These are phyloP conservation scores for Gasteruption jaculator DNA, from an alignment of 2,888 invertebrate genomes.

Conservation along the genomic window DNA sequence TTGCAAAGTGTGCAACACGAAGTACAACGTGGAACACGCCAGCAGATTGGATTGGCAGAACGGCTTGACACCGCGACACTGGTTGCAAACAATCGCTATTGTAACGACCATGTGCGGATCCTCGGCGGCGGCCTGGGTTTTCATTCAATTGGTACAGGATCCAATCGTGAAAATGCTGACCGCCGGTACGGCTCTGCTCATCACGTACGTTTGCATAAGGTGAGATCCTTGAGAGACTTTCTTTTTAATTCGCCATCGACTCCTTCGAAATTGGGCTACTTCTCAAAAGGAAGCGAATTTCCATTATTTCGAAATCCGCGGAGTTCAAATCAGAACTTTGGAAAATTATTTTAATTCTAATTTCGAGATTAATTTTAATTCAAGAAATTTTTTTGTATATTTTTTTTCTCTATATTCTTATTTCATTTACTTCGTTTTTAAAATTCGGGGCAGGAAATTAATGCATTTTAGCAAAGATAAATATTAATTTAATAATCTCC, in stretches of 20 bases:
- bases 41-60: constrained; percentile 78
- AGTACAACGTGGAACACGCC: constrained; percentile 74
- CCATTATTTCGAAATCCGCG: too few species aligned
- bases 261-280: too few species aligned
- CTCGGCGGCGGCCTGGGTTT: constrained; percentile 73
- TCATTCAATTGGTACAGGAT: constrained; percentile 73
- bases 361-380: too few species aligned
- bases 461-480: neutral
- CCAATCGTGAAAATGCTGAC: constrained; percentile 75
- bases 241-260: too few species aligned
- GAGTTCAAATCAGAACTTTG: too few species aligned
- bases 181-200: constrained; percentile 75
- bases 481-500: neutral
- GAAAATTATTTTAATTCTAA: too few species aligned
- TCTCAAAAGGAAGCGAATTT: too few species aligned
- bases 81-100: constrained; percentile 76
- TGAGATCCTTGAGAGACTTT: constrained; percentile 51
- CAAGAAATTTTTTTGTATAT: too few species aligned
- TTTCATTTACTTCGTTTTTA: too few species aligned
- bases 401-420: too few species aligned
- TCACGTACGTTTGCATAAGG: constrained; percentile 82
- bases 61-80: constrained; percentile 77
- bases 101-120: constrained; percentile 76
- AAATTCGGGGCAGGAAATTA: too few species aligned
- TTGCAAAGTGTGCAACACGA: constrained; percentile 82